Percentiles rank a stretch among this genome's conserved stretches.
Evolutionary conservation across 1,140 invertebrate genomes (phyloP).

Genomic region (Andricus grossulariae): DNA sequence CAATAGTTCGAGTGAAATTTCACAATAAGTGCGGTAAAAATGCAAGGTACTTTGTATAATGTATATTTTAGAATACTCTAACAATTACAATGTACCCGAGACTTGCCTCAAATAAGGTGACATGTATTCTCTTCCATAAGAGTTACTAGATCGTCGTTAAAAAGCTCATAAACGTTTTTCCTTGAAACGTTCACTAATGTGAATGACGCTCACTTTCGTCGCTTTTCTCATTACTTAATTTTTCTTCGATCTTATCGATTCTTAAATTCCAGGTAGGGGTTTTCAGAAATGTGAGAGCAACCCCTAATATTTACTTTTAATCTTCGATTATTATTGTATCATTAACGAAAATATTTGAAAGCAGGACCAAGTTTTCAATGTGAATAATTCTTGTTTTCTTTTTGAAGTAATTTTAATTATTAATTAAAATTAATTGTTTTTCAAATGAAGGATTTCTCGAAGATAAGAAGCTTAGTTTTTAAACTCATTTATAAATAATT

Average conservation of each 20-base stretch:
- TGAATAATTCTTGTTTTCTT: too few relatives aligned
- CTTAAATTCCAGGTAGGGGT: too few relatives aligned
- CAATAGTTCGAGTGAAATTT: not conserved
- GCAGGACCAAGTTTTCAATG: too few relatives aligned
- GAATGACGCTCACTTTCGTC: conserved; percentile 16
- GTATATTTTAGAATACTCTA: conserved; percentile 1
- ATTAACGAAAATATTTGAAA: too few relatives aligned
- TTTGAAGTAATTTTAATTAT: too few relatives aligned
- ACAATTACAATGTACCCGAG: not conserved
- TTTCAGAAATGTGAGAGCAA: too few relatives aligned
- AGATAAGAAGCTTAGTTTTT: conserved; percentile 37
- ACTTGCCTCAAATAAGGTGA: not conserved
- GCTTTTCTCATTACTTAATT: conserved; percentile 21
- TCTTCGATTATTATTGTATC: too few relatives aligned
- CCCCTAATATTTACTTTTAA: too few relatives aligned
- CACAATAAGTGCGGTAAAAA: not conserved
- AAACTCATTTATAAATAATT: conserved; percentile 5
- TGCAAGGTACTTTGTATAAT: not conserved
- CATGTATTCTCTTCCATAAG: not conserved
- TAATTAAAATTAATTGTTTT: not conserved
- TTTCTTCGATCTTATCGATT: not conserved
- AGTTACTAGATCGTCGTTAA: conserved; percentile 2
- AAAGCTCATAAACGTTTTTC: conserved; percentile 1
- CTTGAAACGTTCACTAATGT: not conserved
- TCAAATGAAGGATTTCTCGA: conserved; percentile 29